Base-by-base conservation (phyloP, 2,888 invertebrate genomes). In the Aphrophora alni region DNA sequence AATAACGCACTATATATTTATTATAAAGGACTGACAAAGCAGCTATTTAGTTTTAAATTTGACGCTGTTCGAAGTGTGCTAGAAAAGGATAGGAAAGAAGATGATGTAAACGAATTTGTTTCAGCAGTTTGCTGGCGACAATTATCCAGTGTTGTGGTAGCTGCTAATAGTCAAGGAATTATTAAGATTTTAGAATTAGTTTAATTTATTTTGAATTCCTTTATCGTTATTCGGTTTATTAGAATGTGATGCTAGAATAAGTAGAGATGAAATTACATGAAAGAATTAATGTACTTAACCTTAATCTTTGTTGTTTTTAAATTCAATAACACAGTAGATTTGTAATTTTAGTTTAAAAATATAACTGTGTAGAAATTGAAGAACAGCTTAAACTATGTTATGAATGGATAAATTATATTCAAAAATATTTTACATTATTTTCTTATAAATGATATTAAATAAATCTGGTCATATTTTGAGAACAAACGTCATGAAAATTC, bases 111-210 rank as follows among this genome's bases (percentile, higher is more conserved):
- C 84, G 97, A 98, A 89, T 98, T 98, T 90, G 97, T 98, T 75
- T 97, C 97, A 17, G 98, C 98, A 0, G 97, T 98, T 7, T 97
- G 97, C 87, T 98, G 98, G 97, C 92, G 95, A 83, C 93, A 95
- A 88, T 92, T 93, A 85, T 94, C 95, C 27, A 94, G 95, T 88
- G 95, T 96, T 82, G 93, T 97, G 28, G 93, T 98, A 21, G 97
- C 97, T 72, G 98, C 97, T 77, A 98, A 98, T 89, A 97, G 97
- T 87, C 97, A 97, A 89, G 98, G 98, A 76, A 94, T 95, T 85
- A 97, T 98, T 86, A 97, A 97, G 89, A 94, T 97, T 86, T 89
- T 96, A 81, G 95, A 95, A 88, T 89, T 95, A 75, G 84, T 83
- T 38, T 84, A 80, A 81, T 28, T 33, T 25, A 59, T 44, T 8